A percentile compares a stretch with the other conserved stretches of the same genome.
These are phyloP conservation scores for Polyommatus icarus DNA, from an alignment of 2,888 invertebrate genomes.

Conservation along the genomic window DNA sequence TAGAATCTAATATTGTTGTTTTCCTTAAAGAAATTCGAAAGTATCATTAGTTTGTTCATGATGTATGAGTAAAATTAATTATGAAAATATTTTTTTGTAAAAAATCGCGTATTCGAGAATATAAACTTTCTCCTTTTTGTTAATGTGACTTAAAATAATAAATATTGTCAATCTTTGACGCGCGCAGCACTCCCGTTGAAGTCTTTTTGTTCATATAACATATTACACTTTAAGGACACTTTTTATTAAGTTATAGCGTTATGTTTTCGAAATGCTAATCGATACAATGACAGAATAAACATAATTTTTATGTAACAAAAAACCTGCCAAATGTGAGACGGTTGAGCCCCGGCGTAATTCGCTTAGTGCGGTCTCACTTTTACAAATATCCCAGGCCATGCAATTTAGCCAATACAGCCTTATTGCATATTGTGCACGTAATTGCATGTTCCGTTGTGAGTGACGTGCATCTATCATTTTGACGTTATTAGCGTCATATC, in stretches of 20 bases:
- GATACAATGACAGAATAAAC: too few species aligned
- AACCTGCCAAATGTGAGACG: too few species aligned
- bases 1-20: background rate
- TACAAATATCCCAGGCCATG: background rate
- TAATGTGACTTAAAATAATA: too few species aligned
- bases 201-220: background rate
- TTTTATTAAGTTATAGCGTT: background rate
- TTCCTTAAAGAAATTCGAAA: background rate
- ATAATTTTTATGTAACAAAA: too few species aligned
- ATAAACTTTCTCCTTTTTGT: too few species aligned
- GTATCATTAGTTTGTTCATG: background rate
- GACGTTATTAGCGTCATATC: slow-evolving; percentile 8
- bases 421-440: background rate
- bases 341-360: too few species aligned
- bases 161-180: background rate
- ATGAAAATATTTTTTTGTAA: too few species aligned
- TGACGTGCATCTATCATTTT: slow-evolving; percentile 6
- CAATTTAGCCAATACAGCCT: background rate
- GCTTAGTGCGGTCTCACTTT: too few species aligned
- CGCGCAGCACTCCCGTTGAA: background rate
- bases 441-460: background rate
- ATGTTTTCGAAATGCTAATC: too few species aligned
- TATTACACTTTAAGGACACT: too few species aligned
- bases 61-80: too few species aligned
- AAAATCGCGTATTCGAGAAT: too few species aligned